Conservation (phyloP, 2,113 vertebrate species). For the Regulus satrapa region DNA sequence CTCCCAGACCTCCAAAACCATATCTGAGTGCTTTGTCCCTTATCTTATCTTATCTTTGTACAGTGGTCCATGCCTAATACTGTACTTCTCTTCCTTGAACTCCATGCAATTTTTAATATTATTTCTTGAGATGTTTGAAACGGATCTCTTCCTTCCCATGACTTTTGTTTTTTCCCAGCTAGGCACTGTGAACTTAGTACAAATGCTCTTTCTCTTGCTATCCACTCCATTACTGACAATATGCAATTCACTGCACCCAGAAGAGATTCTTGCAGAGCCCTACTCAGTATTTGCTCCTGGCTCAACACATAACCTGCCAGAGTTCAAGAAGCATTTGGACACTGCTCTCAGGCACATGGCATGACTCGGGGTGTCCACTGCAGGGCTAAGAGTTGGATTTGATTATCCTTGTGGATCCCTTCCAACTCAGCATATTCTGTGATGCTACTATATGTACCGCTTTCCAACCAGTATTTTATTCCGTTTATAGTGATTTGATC, state of each 20-base stretch:
- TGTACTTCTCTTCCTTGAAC: neutral
- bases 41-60: neutral
- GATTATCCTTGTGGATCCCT: neutral
- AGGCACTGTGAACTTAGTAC: neutral
- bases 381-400: neutral
- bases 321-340: neutral
- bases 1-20: neutral
- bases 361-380: neutral
- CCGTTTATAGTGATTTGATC: neutral
- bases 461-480: neutral
- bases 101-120: neutral
- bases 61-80: neutral
- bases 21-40: neutral
- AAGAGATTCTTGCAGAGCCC: neutral
- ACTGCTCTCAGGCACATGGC: neutral
- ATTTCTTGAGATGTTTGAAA: neutral
- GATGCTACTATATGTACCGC: too few species aligned
- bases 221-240: neutral
- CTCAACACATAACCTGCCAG: neutral
- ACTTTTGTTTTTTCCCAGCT: neutral
- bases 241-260: neutral
- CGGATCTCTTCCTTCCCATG: neutral
- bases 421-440: neutral
- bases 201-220: neutral
- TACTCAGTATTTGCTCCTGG: neutral